These are phyloP conservation scores for Sebastes schlegelii DNA, from an alignment of 2,113 vertebrate genomes.

Conservation along the genomic window DNA sequence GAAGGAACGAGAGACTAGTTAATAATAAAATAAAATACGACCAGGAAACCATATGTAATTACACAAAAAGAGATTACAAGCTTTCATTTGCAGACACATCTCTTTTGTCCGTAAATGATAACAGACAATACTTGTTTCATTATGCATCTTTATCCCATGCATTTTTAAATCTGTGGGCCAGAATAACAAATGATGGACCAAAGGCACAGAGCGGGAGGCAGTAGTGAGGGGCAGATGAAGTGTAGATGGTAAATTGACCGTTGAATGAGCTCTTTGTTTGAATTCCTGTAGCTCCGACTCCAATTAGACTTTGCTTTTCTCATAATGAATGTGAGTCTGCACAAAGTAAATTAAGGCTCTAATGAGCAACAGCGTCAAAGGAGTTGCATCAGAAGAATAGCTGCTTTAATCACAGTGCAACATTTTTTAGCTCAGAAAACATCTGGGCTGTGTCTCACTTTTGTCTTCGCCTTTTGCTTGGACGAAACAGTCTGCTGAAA, in stretches of 20 bases:
- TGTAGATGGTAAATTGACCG: not conserved
- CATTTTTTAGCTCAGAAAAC: conserved; percentile 1
- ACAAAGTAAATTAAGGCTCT: conserved; percentile 4
- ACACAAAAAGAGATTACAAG: not conserved
- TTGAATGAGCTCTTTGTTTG: not conserved
- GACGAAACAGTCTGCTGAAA: not conserved
- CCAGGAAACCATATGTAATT: not conserved
- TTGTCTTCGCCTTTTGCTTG: not conserved
- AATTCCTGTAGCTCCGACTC: not conserved
- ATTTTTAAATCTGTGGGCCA: conserved; percentile 10
- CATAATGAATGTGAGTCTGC: conserved; percentile 17
- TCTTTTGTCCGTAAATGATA: not conserved
- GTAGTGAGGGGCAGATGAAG: not conserved
- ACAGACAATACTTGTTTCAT: not conserved
- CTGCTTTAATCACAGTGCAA: not conserved
- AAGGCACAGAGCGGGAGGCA: not conserved
- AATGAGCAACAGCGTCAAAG: conserved; percentile 11
- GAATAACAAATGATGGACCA: not conserved
- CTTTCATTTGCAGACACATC: not conserved
- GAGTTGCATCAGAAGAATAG: conserved; percentile 11
- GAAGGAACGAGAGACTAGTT: not conserved
- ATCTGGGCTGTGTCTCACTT: conserved; percentile 18
- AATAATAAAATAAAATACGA: not conserved
- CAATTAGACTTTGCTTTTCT: conserved; percentile 1
- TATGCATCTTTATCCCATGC: conserved; percentile 7